Conservation (phyloP, 2,113 vertebrate genomes). For the Cryptomyrus ogoouensis region DNA sequence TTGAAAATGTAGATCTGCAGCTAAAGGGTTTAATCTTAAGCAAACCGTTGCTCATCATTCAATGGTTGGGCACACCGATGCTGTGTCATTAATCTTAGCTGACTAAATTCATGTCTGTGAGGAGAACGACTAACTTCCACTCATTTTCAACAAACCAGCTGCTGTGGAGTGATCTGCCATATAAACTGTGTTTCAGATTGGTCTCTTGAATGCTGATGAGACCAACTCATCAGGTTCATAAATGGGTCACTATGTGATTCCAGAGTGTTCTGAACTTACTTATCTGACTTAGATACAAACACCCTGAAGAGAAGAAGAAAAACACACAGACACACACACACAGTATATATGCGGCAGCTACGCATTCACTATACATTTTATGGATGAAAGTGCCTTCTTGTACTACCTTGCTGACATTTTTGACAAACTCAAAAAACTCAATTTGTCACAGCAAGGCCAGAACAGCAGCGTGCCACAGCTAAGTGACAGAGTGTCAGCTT, state of each 20-base stretch:
- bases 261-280: neutral
- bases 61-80: neutral
- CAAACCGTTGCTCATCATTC: neutral
- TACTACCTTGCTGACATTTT: conserved; percentile 19
- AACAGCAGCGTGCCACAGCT: neutral
- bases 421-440: conserved; percentile 14
- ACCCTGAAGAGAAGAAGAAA: neutral
- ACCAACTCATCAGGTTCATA: neutral
- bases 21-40: neutral
- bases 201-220: neutral
- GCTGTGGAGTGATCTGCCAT: neutral
- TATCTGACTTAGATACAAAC: neutral
- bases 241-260: neutral
- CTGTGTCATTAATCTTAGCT: neutral
- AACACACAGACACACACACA: neutral
- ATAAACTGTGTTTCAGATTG: neutral
- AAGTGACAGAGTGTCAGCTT: conserved; percentile 14
- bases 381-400: neutral
- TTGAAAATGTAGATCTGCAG: neutral
- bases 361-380: neutral
- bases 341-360: neutral
- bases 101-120: neutral
- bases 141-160: neutral
- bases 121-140: neutral
- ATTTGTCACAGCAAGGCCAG: neutral